Base-by-base conservation (phyloP, 2,888 invertebrate species). In the Sylvicola fuscatus region DNA sequence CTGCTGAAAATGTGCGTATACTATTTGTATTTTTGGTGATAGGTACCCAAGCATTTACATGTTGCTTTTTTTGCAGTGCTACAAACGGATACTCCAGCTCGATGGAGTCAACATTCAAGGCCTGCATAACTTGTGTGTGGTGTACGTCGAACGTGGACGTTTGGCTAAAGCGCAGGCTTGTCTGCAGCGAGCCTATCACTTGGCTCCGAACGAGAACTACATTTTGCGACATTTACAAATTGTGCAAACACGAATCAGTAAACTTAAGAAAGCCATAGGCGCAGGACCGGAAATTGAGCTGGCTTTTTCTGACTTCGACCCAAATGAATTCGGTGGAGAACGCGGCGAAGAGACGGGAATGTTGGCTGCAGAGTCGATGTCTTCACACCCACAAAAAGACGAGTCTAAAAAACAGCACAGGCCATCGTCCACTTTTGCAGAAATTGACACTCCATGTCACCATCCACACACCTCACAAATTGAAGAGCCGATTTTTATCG, bases 41-140 rank as follows among this genome's bases (percentile, higher is more conserved):
- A 33, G 17, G 6, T 29, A 21, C 16, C 8, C 27, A 29, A 17
- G n/a, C 14, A 34, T 17, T 28, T 11, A 16, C 6, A 14, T 35
- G 27, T 35, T 36, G 12, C 36, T 35, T 27, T 30, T 36, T 40
- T 64, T 65, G 12, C 65, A 86, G 78, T 92, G 92, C 53, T 95
- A 95, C 61, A 73, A 76, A 36, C 72, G 77, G 42, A 92, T 95
- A 45, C 59, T 93, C 11, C 75, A 79, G 46, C 57, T 84, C 42
- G 92, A 95, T 47, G 80, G 92, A 0, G 74, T 76, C 45, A 90
- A 93, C 55, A 82, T 89, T 41, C 93, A 93, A 61, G 93, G 90
- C 1, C 65, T 86, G 31, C 95, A 95, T 64, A 95, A 95, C 60
- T 65, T 95, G 15, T 95, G 95, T 59, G 95, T 95, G 6, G 92